A percentile compares a stretch with the other conserved stretches of the same genome.
These are phyloP conservation scores for Echinarachnius parma DNA, from an alignment of 53 echinoderm and acorn worm genomes.

Conservation along the genomic window DNA sequence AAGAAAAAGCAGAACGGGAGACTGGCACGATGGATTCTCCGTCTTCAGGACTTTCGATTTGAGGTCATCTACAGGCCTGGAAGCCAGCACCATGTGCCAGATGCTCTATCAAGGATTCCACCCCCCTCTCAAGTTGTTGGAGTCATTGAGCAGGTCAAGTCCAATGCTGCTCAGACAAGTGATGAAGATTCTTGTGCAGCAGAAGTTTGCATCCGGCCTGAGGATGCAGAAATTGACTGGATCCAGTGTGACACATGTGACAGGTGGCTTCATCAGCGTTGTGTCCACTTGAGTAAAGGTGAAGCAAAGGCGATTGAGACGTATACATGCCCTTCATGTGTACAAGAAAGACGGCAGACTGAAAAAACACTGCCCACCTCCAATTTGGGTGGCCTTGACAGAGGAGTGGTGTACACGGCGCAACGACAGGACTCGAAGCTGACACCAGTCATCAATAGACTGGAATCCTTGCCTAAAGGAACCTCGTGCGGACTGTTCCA, in stretches of 20 bases:
- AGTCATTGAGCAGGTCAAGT: neutral
- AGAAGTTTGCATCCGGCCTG: constrained; percentile 23
- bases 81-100: constrained; percentile 26
- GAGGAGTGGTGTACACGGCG: too few species aligned
- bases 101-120: too few species aligned
- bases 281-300: constrained; percentile 28
- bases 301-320: neutral
- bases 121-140: neutral
- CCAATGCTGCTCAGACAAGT: neutral
- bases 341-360: constrained; percentile 3
- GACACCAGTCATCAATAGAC: neutral
- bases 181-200: constrained; percentile 21
- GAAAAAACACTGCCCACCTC: too few species aligned
- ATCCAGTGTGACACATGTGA: constrained; percentile 51
- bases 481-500: neutral
- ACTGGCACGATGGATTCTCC: constrained; percentile 45
- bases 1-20: constrained; percentile 29
- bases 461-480: neutral
- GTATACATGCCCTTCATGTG: constrained; percentile 22
- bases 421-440: constrained; percentile 9
- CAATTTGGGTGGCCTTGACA: too few species aligned
- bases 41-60: constrained; percentile 46
- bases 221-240: constrained; percentile 37
- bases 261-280: constrained; percentile 42
- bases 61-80: constrained; percentile 53